phyloP scores from a whole-genome alignment of 2,888 invertebrate genomes.

The Antitype chi region DNA sequence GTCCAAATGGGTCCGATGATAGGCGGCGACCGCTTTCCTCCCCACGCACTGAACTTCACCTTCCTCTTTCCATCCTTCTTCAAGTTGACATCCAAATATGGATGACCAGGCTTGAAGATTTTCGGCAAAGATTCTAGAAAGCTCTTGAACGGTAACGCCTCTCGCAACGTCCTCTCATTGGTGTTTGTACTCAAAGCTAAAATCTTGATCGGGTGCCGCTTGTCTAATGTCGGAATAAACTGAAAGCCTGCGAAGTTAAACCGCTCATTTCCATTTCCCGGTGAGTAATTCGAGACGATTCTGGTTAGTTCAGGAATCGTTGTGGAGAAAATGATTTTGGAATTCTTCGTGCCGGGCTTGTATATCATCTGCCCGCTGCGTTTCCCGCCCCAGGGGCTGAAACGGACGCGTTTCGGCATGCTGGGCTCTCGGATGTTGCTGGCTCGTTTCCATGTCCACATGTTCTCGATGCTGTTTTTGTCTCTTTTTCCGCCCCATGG shows the following conservation, averaged over 20 bases:
- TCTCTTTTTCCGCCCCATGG: conserved; percentile 87
- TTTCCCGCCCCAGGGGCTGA: conserved; percentile 89
- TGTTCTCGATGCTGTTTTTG: conserved; percentile 73
- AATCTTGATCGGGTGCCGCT: conserved; percentile 82
- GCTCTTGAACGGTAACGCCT: conserved; percentile 81
- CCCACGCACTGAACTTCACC: conserved; percentile 88
- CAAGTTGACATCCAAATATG: conserved; percentile 82
- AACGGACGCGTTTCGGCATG: conserved; percentile 87
- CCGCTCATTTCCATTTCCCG: conserved; percentile 67
- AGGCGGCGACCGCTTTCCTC: conserved; percentile 86
- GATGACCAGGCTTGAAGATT: conserved; percentile 83
- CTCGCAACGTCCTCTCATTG: conserved; percentile 74
- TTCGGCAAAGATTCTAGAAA: conserved; percentile 80
- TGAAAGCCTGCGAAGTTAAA: conserved; percentile 79
- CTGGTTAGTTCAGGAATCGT: conserved; percentile 82
- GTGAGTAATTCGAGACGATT: conserved; percentile 81
- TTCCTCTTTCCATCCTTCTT: conserved; percentile 88
- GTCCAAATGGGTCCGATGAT: conserved; percentile 89
- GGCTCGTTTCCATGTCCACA: conserved; percentile 86
- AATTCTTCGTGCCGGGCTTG: conserved; percentile 80
- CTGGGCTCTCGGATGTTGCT: conserved; percentile 81
- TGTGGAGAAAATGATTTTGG: conserved; percentile 82
- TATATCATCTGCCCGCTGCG: conserved; percentile 84
- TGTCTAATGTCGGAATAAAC: conserved; percentile 79
- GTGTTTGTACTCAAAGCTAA: conserved; percentile 78